Evolutionary conservation across 2,888 invertebrate species (phyloP), one percentile per base, ranked within the genome.

Genomic region (Zeuzera pyrina): DNA sequence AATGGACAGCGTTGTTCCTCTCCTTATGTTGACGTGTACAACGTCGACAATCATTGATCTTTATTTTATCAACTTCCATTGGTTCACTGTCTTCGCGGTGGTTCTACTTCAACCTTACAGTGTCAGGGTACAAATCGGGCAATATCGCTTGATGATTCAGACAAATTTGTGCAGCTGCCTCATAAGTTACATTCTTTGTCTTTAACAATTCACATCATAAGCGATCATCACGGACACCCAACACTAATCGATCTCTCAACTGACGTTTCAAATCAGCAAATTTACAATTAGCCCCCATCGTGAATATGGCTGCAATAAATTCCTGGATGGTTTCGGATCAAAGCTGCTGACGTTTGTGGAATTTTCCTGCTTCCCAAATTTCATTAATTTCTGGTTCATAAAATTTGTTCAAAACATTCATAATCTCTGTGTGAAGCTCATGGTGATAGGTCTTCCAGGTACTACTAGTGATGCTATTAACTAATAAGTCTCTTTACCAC

Each of bases 181-280:
- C 19, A 19, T 19, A 19, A 6, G 19, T 6, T 8, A 19, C 5
- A 8, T 19, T 8, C 8, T 19, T 19, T 5, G 19, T 19, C 8
- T 19, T 19, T 19, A 19, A 19, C n/a, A 6, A 19, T 6, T 19
- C 19, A 6, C 19, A 8, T 19, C 19, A 8, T 8, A 19, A 8
- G 13, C 30, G 30, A 21, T 30, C 21, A 11, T 30, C 30, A 1
- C 22, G 30, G n/a, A 30, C n/a, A 3, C 30, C 30, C 13, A 30
- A 22, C 14, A 30, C 30, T 30, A 30, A 10, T 21, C 22, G 21
- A 11, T 30, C 30, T 10, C 30, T 13, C 22, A 30, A 21, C 30
- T 30, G 30, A 8, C 30, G 30, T 11, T 30, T 30, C 13, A 30
- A 30, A 12, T 30, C 30, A 6, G 10, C 12, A 12, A 30, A 30